Base-by-base conservation (phyloP, 2,888 invertebrate genomes). In the Buathra laborator region DNA sequence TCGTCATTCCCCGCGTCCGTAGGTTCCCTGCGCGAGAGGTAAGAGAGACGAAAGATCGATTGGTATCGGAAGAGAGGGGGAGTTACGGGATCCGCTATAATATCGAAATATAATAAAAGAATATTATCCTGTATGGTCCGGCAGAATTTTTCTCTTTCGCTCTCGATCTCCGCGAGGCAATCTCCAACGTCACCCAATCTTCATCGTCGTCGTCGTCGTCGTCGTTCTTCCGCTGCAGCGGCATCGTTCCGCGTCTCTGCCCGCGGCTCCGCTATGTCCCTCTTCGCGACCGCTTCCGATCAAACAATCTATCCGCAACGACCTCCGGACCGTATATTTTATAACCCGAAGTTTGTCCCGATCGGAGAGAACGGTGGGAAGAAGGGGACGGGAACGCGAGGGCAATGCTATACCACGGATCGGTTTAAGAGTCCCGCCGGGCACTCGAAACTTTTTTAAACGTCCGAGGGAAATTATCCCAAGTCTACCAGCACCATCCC, bases 401-500 rank as follows among this genome's bases (percentile, higher is more conserved):
- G 29, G 29, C 59, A 5, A 29, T n/a, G 59, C 29, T 19, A 24
- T 56, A 29, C 59, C 14, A 14, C 59, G 59, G 81, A 77, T 84
- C 74, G 67, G 51, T 81, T 84, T 84, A 84, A 84, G 72, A 84
- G 81, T 62, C 82, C 82, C 80, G 83, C 68, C 82, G 86, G 81
- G 81, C 80, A 77, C 86, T 83, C 71, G 76, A 86, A 89, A 88
- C 83, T 86, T 83, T 85, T 84, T 85, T 79, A 87, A 89, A 86
- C 83, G 83, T 87, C 82, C 84, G 82, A 81, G 78, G 80, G 64
- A 88, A 88, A 87, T 87, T 86, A 88, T 84, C 83, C 81, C 66
- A 66, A 81, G 24, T 59, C 59, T 29, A 24, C 59, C 24, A 29
- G 59, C 24, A 14, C 9, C 59, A 10, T n/a, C 4, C 80, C 16